These are phyloP conservation scores for Hipparchia sbordonii DNA, from an alignment of 2,888 invertebrate genomes.

Conservation along the genomic window DNA sequence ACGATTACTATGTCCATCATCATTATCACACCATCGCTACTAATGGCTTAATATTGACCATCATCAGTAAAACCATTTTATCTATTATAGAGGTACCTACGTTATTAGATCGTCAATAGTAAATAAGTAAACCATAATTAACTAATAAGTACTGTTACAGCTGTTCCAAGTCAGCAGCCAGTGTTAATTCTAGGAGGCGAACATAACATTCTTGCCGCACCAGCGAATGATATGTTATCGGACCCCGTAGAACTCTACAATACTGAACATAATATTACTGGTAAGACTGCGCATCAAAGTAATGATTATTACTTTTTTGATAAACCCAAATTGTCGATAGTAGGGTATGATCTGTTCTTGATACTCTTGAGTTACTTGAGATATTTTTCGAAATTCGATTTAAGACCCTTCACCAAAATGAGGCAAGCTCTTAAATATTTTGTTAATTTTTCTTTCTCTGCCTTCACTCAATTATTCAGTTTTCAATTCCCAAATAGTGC, in stretches of 20 bases:
- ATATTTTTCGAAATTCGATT: too few species aligned
- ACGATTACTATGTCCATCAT: background rate
- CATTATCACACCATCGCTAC: background rate
- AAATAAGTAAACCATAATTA: background rate
- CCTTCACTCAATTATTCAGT: too few species aligned
- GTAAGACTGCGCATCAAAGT: slow-evolving; percentile 45
- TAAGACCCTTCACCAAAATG: too few species aligned
- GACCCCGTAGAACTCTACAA: slow-evolving; percentile 86
- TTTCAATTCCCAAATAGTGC: too few species aligned
- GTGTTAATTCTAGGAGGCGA: slow-evolving; percentile 87
- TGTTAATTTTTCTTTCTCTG: too few species aligned
- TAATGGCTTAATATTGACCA: background rate
- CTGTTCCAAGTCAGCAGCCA: slow-evolving; percentile 86
- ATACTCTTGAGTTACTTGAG: too few species aligned
- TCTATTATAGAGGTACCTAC: background rate
- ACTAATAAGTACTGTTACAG: slow-evolving; percentile 59
- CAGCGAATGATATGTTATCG: slow-evolving; percentile 85
- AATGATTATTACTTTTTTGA: background rate
- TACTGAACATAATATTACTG: slow-evolving; percentile 76
- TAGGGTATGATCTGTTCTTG: too few species aligned
- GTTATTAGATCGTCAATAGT: background rate
- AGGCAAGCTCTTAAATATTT: too few species aligned
- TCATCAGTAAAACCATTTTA: background rate
- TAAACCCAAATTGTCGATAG: too few species aligned
- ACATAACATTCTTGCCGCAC: slow-evolving; percentile 86